A percentile compares a stretch with the other conserved stretches of the same genome.
phyloP scores from a whole-genome alignment of 2,888 invertebrate species.

The Galeopsomyia nigrocyanea region DNA sequence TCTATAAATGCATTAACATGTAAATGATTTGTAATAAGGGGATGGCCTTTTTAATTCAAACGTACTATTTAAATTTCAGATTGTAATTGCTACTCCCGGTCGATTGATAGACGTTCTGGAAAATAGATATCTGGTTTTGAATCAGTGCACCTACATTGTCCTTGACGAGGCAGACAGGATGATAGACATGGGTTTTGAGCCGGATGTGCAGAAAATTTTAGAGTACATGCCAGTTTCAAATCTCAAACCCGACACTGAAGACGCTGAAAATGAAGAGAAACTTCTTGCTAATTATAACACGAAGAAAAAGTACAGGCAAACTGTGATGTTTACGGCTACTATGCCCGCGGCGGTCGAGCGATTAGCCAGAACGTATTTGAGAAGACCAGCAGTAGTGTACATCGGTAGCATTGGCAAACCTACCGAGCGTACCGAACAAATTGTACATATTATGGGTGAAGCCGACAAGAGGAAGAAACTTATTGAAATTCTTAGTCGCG shows the following conservation, averaged over 20 bases:
- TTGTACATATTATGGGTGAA: conserved; percentile 95
- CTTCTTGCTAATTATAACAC: conserved; percentile 94
- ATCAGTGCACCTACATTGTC: conserved; percentile 98
- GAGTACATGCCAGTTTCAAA: conserved; percentile 99
- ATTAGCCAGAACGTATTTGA: conserved; percentile 92
- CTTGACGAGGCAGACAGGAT: conserved; percentile 98
- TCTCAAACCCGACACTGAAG: conserved; percentile 97
- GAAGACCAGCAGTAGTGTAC: conserved; percentile 97
- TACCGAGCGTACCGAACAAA: conserved; percentile 97
- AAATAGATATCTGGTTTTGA: conserved; percentile 96
- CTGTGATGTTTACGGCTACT: conserved; percentile 99
- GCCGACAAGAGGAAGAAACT: conserved; percentile 97
- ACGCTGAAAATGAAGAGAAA: conserved; percentile 94
- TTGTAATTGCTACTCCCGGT: conserved; percentile 99
- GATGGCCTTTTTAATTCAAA: conserved; percentile 10
- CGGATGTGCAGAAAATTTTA: conserved; percentile 96
- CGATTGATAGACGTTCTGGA: conserved; percentile 98
- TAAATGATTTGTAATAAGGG: neutral
- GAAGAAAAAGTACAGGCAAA: conserved; percentile 98
- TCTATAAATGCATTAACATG: conserved; percentile 2
- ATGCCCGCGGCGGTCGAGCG: conserved; percentile 99
- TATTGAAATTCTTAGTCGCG: conserved; percentile 90
- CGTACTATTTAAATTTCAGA: conserved; percentile 69
- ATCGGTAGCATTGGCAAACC: conserved; percentile 98
- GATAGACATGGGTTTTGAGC: conserved; percentile 99